Evolutionary conservation across 2,797 vertebrate genomes (phyloP).

Genomic region (Danio aesculapii): DNA sequence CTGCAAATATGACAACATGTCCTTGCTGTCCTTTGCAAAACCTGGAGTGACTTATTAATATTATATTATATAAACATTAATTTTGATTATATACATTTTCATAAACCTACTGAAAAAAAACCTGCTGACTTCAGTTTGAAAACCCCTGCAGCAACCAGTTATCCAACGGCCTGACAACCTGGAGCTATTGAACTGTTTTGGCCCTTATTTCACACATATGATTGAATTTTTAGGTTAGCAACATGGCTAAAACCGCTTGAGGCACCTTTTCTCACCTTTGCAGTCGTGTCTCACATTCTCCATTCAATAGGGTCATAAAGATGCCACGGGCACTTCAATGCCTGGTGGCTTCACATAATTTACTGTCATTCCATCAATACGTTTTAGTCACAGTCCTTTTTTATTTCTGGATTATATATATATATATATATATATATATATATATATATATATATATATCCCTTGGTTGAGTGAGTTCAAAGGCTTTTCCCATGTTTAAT

Average conservation of each 20-base stretch:
- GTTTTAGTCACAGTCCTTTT: constrained; percentile 7
- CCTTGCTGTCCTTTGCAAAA: too few relatives aligned
- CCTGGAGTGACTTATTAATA: too few relatives aligned
- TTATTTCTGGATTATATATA: constrained; percentile 10
- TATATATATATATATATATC: too few relatives aligned
- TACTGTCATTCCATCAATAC: constrained; percentile 6
- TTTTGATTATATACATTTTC: too few relatives aligned
- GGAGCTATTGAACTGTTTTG: neutral
- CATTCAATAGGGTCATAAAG: constrained; percentile 11
- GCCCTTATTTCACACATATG: constrained; percentile 4
- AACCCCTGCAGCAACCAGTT: neutral
- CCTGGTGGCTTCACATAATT: constrained; percentile 28
- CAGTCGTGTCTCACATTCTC: neutral
- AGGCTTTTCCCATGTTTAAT: constrained; percentile 3
- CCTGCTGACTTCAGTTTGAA: neutral
- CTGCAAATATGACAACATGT: too few relatives aligned
- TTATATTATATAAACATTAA: too few relatives aligned
- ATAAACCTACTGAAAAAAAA: too few relatives aligned
- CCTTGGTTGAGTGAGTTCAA: constrained; percentile 15
- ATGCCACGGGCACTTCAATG: constrained; percentile 15
- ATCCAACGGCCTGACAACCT: neutral
- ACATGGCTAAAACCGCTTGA: constrained; percentile 3
- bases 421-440: too few relatives aligned
- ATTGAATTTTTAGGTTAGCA: constrained; percentile 12
- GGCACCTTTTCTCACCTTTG: constrained; percentile 14